Conservation (phyloP, 1,140 invertebrate species). For the Oryzaephilus surinamensis region DNA sequence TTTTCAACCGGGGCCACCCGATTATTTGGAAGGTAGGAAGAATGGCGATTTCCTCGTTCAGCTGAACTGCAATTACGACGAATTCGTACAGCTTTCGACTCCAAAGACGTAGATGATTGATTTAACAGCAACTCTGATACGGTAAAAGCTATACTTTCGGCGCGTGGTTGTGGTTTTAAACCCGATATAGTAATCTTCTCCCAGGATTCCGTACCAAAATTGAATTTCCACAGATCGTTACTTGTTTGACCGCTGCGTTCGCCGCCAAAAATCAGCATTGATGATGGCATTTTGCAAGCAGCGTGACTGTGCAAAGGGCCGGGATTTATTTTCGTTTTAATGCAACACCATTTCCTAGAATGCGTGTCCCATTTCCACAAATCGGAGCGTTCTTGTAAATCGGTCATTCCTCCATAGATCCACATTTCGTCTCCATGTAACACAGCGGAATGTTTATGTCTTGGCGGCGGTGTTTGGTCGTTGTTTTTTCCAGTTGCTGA, state of each 20-base stretch:
- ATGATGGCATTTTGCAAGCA: slow-evolving; percentile 63
- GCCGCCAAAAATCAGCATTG: slow-evolving; percentile 76
- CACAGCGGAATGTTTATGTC: slow-evolving; percentile 78
- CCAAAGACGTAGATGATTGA: slow-evolving; percentile 25
- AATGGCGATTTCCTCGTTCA: slow-evolving; percentile 32
- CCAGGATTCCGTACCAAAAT: slow-evolving; percentile 71
- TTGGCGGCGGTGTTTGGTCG: slow-evolving; percentile 50
- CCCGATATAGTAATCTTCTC: slow-evolving; percentile 59
- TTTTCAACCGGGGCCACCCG: slow-evolving; percentile 34
- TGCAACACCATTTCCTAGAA: slow-evolving; percentile 53
- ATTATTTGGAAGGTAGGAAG: slow-evolving; percentile 36
- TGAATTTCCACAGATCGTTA: slow-evolving; percentile 80
- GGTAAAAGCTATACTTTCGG: slow-evolving; percentile 49
- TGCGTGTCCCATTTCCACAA: slow-evolving; percentile 75
- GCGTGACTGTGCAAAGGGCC: slow-evolving; percentile 73
- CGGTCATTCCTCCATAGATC: slow-evolving; percentile 83
- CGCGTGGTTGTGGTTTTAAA: slow-evolving; percentile 59
- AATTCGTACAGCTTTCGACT: slow-evolving; percentile 29
- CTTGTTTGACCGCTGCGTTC: slow-evolving; percentile 60
- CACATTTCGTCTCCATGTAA: slow-evolving; percentile 70
- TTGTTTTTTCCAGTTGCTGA: slow-evolving; percentile 24
- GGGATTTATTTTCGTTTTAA: slow-evolving; percentile 59
- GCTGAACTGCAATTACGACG: slow-evolving; percentile 31
- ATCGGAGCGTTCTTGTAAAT: slow-evolving; percentile 69
- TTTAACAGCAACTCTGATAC: slow-evolving; percentile 46